phyloP scores from a whole-genome alignment of 1,140 invertebrate species.

The Cotesia chilonis region DNA sequence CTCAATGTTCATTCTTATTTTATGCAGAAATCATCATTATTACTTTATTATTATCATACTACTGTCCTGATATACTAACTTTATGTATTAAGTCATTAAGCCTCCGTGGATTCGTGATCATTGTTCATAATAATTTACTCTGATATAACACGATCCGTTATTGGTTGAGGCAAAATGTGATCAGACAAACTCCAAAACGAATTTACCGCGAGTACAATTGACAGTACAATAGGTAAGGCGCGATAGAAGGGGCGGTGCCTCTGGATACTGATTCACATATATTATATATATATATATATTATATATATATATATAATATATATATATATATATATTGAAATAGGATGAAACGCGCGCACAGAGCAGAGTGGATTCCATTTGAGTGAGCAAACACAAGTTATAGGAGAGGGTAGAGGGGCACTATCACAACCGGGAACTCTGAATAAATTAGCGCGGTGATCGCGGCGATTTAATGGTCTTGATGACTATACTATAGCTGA shows the following conservation, averaged over 20 bases:
- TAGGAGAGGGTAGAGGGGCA: neutral
- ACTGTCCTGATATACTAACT: too few relatives aligned
- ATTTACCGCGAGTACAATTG: slow-evolving; percentile 12
- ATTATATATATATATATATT: neutral
- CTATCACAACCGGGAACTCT: slow-evolving; percentile 22
- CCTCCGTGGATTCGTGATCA: too few relatives aligned
- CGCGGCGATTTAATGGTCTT: slow-evolving; percentile 24
- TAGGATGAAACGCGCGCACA: slow-evolving; percentile 11
- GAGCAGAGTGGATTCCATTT: slow-evolving; percentile 25
- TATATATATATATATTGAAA: neutral
- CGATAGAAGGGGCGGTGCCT: slow-evolving; percentile 16
- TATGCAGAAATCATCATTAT: slow-evolving; percentile 18
- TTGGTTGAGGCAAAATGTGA: neutral
- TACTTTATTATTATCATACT: neutral
- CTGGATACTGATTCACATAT: neutral
- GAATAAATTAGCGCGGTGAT: slow-evolving; percentile 36
- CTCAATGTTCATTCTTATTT: neutral
- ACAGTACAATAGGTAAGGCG: neutral
- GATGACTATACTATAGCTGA: neutral
- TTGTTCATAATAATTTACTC: too few relatives aligned
- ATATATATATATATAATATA: neutral
- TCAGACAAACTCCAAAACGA: slow-evolving; percentile 16
- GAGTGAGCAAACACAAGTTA: neutral
- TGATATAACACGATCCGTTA: neutral
- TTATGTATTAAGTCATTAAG: too few relatives aligned